Conservation (phyloP, 2,797 vertebrate species). For the Sebastes umbrosus region DNA sequence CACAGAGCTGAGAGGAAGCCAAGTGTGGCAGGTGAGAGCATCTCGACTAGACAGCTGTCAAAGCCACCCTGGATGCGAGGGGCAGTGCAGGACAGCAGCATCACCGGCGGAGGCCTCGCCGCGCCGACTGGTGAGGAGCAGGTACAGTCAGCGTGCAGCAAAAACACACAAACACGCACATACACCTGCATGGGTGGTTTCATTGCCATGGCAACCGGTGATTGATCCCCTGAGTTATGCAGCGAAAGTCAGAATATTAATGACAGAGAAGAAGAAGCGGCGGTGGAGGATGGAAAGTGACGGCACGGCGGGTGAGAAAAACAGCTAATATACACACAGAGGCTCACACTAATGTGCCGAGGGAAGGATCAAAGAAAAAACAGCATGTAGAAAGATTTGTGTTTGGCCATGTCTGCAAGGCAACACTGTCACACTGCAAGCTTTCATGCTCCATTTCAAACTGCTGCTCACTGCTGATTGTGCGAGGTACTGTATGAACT, state of each 20-base stretch:
- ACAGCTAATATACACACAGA: conserved; percentile 31
- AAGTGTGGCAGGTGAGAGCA: conserved; percentile 69
- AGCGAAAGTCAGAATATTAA: conserved; percentile 66
- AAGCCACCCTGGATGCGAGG: conserved; percentile 46
- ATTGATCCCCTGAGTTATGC: conserved; percentile 78
- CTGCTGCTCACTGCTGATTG: conserved; percentile 25
- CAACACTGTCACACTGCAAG: conserved; percentile 31
- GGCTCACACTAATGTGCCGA: conserved; percentile 24
- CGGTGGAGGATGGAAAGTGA: conserved; percentile 40
- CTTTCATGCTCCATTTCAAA: conserved; percentile 22
- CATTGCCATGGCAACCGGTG: conserved; percentile 77
- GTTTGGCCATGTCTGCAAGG: conserved; percentile 31
- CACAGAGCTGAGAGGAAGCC: conserved; percentile 57
- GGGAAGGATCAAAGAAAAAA: conserved; percentile 50
- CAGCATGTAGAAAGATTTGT: conserved; percentile 41
- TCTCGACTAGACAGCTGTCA: conserved; percentile 73
- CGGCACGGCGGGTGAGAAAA: conserved; percentile 37
- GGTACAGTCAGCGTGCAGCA: conserved; percentile 40
- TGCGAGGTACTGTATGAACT: neutral
- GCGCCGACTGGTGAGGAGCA: conserved; percentile 51
- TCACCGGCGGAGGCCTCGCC: conserved; percentile 36
- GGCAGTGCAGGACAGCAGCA: conserved; percentile 35
- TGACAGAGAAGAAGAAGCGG: conserved; percentile 35
- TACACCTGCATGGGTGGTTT: conserved; percentile 68
- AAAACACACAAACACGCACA: conserved; percentile 1